These are phyloP conservation scores for Ochropacha duplaris DNA, from an alignment of 2,888 invertebrate species.

Conservation along the genomic window DNA sequence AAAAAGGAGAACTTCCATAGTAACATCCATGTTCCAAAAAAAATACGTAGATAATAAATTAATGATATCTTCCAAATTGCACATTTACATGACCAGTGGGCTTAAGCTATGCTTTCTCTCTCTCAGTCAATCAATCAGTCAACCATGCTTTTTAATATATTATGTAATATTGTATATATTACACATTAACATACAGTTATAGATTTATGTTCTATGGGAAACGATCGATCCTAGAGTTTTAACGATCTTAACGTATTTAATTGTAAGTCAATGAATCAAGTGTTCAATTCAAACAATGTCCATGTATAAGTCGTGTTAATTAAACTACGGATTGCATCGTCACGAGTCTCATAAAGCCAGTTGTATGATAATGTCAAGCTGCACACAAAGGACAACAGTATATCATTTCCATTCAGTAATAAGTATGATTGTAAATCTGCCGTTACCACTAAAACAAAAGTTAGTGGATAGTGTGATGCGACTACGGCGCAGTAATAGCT, in stretches of 20 bases:
- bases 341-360: slow-evolving; percentile 44
- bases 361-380: slow-evolving; percentile 32
- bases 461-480: not conserved
- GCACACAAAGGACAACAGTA: slow-evolving; percentile 32
- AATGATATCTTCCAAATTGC: too few relatives aligned
- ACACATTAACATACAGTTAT: not conserved
- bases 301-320: slow-evolving; percentile 26
- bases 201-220: not conserved
- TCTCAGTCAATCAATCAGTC: too few relatives aligned
- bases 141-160: too few relatives aligned
- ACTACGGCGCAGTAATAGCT: not conserved
- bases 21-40: too few relatives aligned
- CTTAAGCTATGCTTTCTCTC: too few relatives aligned
- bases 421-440: slow-evolving; percentile 46
- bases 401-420: slow-evolving; percentile 43
- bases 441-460: slow-evolving; percentile 47
- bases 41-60: too few relatives aligned
- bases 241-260: not conserved
- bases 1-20: too few relatives aligned
- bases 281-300: slow-evolving; percentile 12
- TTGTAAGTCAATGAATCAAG: slow-evolving; percentile 4
- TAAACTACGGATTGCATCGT: slow-evolving; percentile 38
- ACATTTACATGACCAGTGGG: too few relatives aligned
- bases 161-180: too few relatives aligned
- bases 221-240: not conserved